A percentile compares a stretch with the other conserved stretches of the same genome.
Conservation (phyloP, 2,888 invertebrate genomes). For the Leptinotarsa peninsularis region DNA sequence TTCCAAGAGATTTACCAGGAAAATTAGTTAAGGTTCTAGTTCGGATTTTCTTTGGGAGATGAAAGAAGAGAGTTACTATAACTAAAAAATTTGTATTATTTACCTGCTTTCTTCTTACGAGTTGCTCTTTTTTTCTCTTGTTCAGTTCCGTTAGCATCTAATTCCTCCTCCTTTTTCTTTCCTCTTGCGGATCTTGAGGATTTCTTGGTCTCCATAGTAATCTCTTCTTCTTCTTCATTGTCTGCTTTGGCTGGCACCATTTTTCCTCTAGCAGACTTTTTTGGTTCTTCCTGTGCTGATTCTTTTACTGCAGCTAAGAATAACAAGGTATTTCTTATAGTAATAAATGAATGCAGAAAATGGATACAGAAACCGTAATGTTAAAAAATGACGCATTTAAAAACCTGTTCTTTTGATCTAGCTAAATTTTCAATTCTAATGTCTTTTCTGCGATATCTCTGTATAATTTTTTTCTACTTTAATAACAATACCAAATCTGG, state of each 20-base stretch:
- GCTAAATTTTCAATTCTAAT: too few species aligned
- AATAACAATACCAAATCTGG: too few species aligned
- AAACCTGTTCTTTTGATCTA: too few species aligned
- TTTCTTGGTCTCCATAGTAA: background rate
- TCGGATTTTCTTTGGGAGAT: too few species aligned
- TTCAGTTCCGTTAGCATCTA: conserved; percentile 8
- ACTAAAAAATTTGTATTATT: background rate
- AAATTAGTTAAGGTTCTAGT: too few species aligned
- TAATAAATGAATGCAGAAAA: too few species aligned
- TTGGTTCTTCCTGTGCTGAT: conserved; percentile 6
- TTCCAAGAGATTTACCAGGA: too few species aligned
- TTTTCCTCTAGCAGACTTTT: conserved; percentile 18
- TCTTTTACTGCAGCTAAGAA: conserved; percentile 3
- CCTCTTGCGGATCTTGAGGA: background rate
- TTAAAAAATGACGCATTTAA: too few species aligned
- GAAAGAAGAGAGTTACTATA: too few species aligned
- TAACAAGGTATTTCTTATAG: background rate
- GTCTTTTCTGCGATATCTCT: too few species aligned
- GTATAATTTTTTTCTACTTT: too few species aligned
- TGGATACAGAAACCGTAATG: too few species aligned
- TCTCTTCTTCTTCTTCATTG: conserved; percentile 9
- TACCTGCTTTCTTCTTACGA: conserved; percentile 14
- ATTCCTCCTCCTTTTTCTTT: conserved; percentile 20
- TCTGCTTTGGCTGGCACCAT: conserved; percentile 8
- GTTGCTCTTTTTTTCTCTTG: background rate